Evolutionary conservation across 2,797 vertebrate species (phyloP).

Genomic region (Callimico goeldii): DNA sequence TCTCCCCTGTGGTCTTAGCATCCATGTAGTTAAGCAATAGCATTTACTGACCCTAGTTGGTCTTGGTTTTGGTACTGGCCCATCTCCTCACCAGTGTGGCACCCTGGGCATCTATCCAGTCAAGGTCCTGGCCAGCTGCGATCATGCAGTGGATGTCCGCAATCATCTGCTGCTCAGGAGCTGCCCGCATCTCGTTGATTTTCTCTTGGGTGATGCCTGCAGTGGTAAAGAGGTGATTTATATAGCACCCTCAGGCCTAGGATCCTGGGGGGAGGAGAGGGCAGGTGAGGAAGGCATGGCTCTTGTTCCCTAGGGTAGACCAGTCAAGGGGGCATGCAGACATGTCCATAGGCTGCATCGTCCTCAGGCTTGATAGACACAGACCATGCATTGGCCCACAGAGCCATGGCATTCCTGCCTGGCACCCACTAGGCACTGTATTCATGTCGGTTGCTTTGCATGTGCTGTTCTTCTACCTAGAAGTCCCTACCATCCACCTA

Average conservation of each 20-base stretch:
- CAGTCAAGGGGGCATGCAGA: neutral
- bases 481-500: neutral
- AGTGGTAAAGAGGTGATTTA: neutral
- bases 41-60: neutral
- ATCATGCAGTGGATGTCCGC: slow-evolving; percentile 93
- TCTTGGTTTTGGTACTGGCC: neutral
- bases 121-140: slow-evolving; percentile 90
- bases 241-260: neutral
- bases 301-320: neutral
- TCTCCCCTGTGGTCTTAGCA: neutral
- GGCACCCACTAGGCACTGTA: neutral
- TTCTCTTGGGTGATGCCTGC: slow-evolving; percentile 98
- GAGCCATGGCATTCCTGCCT: neutral
- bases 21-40: neutral
- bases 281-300: neutral
- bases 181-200: slow-evolving; percentile 96
- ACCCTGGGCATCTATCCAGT: slow-evolving; percentile 93
- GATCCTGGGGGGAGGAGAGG: no score
- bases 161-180: slow-evolving; percentile 94
- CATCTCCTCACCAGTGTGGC: slow-evolving; percentile 92
- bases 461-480: neutral
- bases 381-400: neutral
- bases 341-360: neutral
- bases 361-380: neutral
- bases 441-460: fast-evolving